Base-by-base conservation (phyloP, 2,113 vertebrate species). In the Poeciliopsis occidentalis region DNA sequence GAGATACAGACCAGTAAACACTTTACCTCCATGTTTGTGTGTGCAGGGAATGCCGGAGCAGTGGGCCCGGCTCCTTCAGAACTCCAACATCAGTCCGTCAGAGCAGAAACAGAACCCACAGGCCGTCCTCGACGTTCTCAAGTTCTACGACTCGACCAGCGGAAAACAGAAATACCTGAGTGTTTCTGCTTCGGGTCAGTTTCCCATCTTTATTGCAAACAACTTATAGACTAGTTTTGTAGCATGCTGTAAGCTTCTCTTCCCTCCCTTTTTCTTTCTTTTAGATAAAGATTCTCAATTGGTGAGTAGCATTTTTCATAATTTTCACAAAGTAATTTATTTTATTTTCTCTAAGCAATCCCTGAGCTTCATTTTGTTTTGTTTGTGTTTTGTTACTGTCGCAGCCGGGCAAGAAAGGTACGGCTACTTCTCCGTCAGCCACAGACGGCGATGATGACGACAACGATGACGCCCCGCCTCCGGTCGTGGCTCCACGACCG, bases 31-130 rank as follows among this genome's bases (percentile, higher is more conserved):
- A 22, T 76, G n/a, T 79, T 79, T 84, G 72, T 85, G 31, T 86
- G 74, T 76, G 4, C 87, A 99, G 98, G 98, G 98, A 81, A 99
- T 99, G 98, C 98, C 98, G 30, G 98, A 99, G 90, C 98, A 99
- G 80, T 99, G 98, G 98, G 97, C 98, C 85, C 95, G 97, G 66
- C 94, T 99, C 74, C 94, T 99, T 66, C 97, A 99, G 90, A 98
- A 97, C 63, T 99, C 98, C 82, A 99, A 99, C 86, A 99, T 99
- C 90, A 98, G 97, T 22, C 98, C 98, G 85, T 94, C 96, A 12
- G 97, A 99, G 87, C 98, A 99, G 91, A 99, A 99, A 92, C 97
- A 99, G 75, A 99, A 99, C 80, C 98, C 98, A 8, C 97, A 99
- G 94, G 97, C 96, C 1, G 98, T 99, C 75, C 95, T 99, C 54